Percentiles rank a stretch among this genome's conserved stretches.
These are phyloP conservation scores for Taurulus bubalis DNA, from an alignment of 2,113 vertebrate genomes.

Conservation along the genomic window DNA sequence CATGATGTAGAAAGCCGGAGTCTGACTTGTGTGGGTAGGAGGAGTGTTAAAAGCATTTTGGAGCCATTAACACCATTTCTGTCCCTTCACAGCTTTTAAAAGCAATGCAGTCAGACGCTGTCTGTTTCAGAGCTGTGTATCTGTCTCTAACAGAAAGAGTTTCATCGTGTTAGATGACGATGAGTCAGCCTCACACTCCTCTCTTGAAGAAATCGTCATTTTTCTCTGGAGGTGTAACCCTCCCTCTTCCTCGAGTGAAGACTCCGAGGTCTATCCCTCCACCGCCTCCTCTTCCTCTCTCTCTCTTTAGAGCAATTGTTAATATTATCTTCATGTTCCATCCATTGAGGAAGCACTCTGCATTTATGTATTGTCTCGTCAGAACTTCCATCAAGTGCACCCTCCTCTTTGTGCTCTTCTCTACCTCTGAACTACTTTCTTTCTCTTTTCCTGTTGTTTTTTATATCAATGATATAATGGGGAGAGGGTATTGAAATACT, in stretches of 20 bases:
- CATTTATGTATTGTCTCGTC: constrained; percentile 3
- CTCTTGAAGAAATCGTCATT: constrained; percentile 50
- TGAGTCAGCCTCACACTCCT: constrained; percentile 66
- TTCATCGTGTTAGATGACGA: constrained; percentile 61
- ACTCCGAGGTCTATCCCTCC: not conserved
- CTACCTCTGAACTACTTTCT: not conserved
- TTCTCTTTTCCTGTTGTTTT: too few species aligned
- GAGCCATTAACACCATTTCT: constrained; percentile 66
- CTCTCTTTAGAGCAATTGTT: constrained; percentile 17
- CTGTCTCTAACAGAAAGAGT: constrained; percentile 51
- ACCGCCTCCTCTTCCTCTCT: not conserved
- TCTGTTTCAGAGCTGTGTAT: constrained; percentile 34
- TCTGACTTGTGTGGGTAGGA: constrained; percentile 49
- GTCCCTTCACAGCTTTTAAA: constrained; percentile 57
- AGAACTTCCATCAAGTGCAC: constrained; percentile 26
- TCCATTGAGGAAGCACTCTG: constrained; percentile 33
- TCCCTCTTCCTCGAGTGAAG: not conserved
- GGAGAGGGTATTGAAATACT: constrained; percentile 1
- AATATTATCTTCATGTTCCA: not conserved
- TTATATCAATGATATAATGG: not conserved
- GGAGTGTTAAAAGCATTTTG: constrained; percentile 71
- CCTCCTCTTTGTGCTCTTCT: not conserved
- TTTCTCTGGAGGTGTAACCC: constrained; percentile 17
- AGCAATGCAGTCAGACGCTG: constrained; percentile 57
- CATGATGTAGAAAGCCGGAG: constrained; percentile 34